Evolutionary conservation across 2,113 vertebrate species (phyloP), one percentile per base, ranked within the genome.

Genomic region (Leucosticte australis): DNA sequence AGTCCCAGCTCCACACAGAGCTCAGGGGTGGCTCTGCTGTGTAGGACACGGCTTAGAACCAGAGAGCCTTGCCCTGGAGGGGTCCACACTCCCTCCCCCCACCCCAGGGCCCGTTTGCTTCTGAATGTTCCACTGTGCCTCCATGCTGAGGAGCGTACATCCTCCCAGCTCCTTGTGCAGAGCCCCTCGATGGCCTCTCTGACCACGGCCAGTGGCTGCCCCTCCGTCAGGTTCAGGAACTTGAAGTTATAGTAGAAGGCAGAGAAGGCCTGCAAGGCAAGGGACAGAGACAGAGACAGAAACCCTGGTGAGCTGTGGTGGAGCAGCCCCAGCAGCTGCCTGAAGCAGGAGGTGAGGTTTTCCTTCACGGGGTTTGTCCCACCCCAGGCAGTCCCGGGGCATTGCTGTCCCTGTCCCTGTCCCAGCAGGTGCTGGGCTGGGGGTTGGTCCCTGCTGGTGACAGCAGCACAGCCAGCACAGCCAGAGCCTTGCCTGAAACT

Each of bases 171-270:
- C 64, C 84, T 96, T 13, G 39, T 74, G 92, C 98, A 99, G 96
- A 98, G 97, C 7, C 39, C 47, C 93, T 98, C 81, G 6, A 98
- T 50, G 6, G 97, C 97, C 35, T 78, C 73, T 35, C 96, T 97
- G 78, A 94, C 97, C 0, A 27, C 12, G 39, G 65, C 52, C 94
- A 99, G 94, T 0, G 98, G 27, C 75, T 98, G 97, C 67, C 96
- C 92, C 30, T 97, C 55, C 1, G 98, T 98, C 96, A 99, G 97
- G 77, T 99, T 99, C 91, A 99, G 97, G 76, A 99, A 98, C 77
- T 74, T 88, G 97, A 99, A 98, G 39, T 98, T 98, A 52, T 98
- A 98, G 82, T 98, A 98, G 73, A 98, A 99, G 46, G 94, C 98
- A 83, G 98, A 98, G 92, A 99, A 99, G 23, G 98, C 98, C 98